Evolutionary conservation across 1,140 invertebrate species (phyloP).

Genomic region (Bombus ignitus): DNA sequence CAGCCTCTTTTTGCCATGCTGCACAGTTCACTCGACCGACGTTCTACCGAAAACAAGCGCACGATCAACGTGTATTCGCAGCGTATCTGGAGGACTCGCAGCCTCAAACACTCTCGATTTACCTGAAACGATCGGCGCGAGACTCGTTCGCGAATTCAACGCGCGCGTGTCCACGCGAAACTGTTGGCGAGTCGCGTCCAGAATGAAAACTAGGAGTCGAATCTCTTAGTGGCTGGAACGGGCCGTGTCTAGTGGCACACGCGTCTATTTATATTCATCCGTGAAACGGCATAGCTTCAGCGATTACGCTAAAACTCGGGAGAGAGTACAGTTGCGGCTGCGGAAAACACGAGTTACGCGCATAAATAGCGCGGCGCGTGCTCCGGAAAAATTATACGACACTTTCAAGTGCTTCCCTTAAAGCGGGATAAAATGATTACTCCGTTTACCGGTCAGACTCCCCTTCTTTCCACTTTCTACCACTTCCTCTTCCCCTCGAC

Average conservation of each 20-base stretch:
- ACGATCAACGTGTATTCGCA: background rate
- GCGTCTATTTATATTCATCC: constrained; percentile 32
- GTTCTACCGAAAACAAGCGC: background rate
- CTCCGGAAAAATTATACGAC: constrained; percentile 40
- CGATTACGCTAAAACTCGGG: background rate
- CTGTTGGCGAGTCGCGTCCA: constrained; percentile 10
- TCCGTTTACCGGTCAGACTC: constrained; percentile 13
- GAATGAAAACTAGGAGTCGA: constrained; percentile 17
- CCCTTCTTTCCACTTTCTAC: background rate
- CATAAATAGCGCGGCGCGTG: constrained; percentile 42
- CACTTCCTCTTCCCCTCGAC: background rate
- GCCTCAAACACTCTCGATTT: background rate
- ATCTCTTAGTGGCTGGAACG: constrained; percentile 1
- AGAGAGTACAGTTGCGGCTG: background rate
- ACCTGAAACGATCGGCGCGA: background rate
- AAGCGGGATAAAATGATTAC: constrained; percentile 34
- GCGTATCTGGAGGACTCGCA: background rate
- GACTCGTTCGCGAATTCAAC: constrained; percentile 3
- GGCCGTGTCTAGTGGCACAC: background rate
- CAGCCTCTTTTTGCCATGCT: background rate
- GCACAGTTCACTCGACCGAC: background rate
- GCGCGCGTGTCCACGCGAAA: constrained; percentile 18
- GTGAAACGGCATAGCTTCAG: background rate
- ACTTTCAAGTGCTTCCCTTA: constrained; percentile 14
- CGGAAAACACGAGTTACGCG: constrained; percentile 23